Evolutionary conservation across 2,113 vertebrate genomes (phyloP), one percentile per base, ranked within the genome.

Genomic region (Chloropsis hardwickii): DNA sequence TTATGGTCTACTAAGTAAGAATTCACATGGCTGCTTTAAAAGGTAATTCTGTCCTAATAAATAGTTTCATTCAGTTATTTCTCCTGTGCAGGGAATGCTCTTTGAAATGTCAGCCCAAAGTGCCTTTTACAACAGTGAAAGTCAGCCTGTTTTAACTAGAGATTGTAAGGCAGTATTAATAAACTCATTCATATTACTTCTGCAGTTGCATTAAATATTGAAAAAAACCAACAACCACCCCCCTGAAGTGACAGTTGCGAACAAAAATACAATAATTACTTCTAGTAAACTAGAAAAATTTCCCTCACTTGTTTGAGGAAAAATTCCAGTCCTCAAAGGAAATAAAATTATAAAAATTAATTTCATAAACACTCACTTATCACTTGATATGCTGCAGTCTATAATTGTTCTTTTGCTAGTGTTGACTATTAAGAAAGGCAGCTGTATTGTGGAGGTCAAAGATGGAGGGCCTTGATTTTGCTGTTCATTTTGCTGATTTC

Each of bases 331-430:
- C 24, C n/a, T 42, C 47, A 92, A 80, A 82, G 37, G 76, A 86
- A 71, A 44, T 8, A 66, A 20, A 71, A 70, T 22, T 47, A 7
- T 62, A 70, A 51, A 61, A 70, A 42, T 9, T 5, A 40, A 27
- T 92, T 94, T 50, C 33, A 48, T 28, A 35, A 61, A 60, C 11
- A 98, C 98, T 97, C 94, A 99, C 98, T 99, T 99, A 96, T 99
- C 98, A 66, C 98, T 98, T 72, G 99, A 99, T 97, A 99, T 99
- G 96, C 98, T 99, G 98, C 98, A 99, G 87, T 99, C 98, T 92
- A 99, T 99, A 92, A 99, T 96, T 3, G 98, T 99, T 90, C 97
- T 98, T 66, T 98, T 98, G 97, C 98, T 99, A 27, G 98, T 99
- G 94, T 99, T 99, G 95, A 99, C 97, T 86, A 99, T 98, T 93